Evolutionary conservation across 2,113 vertebrate species (phyloP), one percentile per base, ranked within the genome.

Genomic region (Trachemys scripta): DNA sequence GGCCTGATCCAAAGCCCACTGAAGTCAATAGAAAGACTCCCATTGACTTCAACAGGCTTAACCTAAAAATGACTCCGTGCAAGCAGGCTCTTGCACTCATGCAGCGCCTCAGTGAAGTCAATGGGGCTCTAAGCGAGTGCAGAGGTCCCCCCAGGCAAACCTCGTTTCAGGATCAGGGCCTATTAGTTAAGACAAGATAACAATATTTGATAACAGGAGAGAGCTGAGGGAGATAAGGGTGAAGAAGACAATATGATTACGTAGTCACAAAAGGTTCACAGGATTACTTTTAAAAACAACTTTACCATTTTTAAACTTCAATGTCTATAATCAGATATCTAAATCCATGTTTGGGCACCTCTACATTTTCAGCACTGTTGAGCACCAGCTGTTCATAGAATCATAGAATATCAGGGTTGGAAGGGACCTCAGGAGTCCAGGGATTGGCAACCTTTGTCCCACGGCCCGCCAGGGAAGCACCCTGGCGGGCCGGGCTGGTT

Each of bases 1-100:
- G 24, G 78, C 81, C 90, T 92, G 72, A 76, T 96, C 90, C 94
- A 94, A 95, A 93, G 20, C 3, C 80, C 31, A 35, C n/a, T 75
- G 11, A 79, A 0, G 0, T 47, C 91, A 94, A 81, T 47, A 57
- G 78, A 56, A 95, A 76, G 76, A 92, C 69, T 53, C 54, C 29
- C 54, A 62, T 0, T 81, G 47, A 88, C 49, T 93, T 80, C 69
- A 88, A 51, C 0, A 5, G 82, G 49, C 82, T 90, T 89, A 76
- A 85, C 51, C 56, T 38, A 80, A 93, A 27, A 3, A 25, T 8
- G 38, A 87, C 31, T 16, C 69, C n/a, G 1, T 79, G 75, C 84
- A 90, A 93, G n/a, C 81, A 82, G 54, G 14, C 53, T 54, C 53
- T 45, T 5, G 12, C 29, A n/a, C 47, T 89, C 2, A 0, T 22